Conservation (phyloP, 2,113 vertebrate genomes). For the Alligator sinensis region DNA sequence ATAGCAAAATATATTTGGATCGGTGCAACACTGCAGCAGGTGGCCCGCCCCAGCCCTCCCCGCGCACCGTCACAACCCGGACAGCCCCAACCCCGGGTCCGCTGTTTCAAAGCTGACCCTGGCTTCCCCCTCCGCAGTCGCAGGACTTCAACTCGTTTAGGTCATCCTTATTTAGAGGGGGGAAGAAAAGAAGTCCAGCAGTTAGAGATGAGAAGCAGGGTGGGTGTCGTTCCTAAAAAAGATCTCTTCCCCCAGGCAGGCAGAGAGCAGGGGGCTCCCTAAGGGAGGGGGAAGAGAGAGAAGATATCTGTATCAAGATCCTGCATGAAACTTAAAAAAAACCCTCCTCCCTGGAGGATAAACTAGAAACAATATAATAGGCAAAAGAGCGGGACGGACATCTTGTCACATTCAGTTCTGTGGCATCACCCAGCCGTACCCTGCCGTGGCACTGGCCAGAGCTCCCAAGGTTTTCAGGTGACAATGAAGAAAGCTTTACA, state of each 20-base stretch:
- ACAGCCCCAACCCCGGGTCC: background rate
- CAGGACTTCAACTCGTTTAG: rapidly evolving
- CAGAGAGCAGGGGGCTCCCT: background rate
- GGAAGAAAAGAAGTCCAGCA: background rate
- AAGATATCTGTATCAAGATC: rapidly evolving
- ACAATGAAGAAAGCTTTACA: conserved; percentile 13
- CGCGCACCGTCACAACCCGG: no score
- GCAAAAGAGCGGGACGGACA: background rate
- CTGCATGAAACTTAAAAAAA: background rate
- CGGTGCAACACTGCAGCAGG: conserved; percentile 42
- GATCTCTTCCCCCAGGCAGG: background rate
- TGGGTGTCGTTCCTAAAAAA: background rate
- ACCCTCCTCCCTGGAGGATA: background rate
- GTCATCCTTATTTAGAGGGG: rapidly evolving
- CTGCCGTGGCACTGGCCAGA: conserved; percentile 6
- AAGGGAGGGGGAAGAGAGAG: background rate
- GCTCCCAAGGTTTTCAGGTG: background rate
- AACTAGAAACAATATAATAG: background rate
- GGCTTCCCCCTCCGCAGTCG: rapidly evolving
- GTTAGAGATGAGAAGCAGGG: background rate
- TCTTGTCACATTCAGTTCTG: background rate
- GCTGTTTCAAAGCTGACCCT: rapidly evolving
- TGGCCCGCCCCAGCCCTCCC: no score
- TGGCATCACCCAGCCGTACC: background rate
- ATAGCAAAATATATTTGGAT: conserved; percentile 75